Evolutionary conservation across 2,113 vertebrate genomes (phyloP).

Genomic region (Psephotus haematonotus): DNA sequence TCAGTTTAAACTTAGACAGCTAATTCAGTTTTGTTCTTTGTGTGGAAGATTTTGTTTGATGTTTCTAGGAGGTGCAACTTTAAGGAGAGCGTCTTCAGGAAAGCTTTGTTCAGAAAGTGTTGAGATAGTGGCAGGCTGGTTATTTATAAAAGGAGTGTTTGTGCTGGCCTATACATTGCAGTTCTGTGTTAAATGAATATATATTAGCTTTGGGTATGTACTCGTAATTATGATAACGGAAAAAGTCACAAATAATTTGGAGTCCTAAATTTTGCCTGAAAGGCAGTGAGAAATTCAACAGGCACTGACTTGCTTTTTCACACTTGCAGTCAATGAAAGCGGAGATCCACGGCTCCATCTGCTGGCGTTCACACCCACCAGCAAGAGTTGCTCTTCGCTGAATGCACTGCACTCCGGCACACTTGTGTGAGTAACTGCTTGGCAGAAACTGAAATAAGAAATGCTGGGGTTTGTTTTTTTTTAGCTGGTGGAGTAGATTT

Average conservation of each 20-base stretch:
- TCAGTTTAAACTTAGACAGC: not conserved
- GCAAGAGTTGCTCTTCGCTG: not conserved
- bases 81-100: not conserved
- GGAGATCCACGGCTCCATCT: constrained; percentile 43
- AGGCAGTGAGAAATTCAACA: not conserved
- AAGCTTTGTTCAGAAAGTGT: not conserved
- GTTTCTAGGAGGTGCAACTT: not conserved
- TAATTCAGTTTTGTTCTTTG: not conserved
- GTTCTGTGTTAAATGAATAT: not conserved
- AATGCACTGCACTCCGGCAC: rapidly evolving
- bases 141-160: not conserved
- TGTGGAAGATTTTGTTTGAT: not conserved
- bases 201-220: not conserved
- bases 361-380: not conserved
- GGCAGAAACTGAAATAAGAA: not conserved
- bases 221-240: not conserved
- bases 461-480: not conserved
- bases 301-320: not conserved
- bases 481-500: not conserved
- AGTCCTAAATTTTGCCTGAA: not conserved
- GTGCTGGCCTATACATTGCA: rapidly evolving
- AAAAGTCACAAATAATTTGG: not conserved
- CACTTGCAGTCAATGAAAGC: not conserved
- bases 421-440: not conserved
- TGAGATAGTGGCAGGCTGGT: not conserved